These are phyloP conservation scores for Cichladusa arquata DNA, from an alignment of 2,113 vertebrate genomes.

Conservation along the genomic window DNA sequence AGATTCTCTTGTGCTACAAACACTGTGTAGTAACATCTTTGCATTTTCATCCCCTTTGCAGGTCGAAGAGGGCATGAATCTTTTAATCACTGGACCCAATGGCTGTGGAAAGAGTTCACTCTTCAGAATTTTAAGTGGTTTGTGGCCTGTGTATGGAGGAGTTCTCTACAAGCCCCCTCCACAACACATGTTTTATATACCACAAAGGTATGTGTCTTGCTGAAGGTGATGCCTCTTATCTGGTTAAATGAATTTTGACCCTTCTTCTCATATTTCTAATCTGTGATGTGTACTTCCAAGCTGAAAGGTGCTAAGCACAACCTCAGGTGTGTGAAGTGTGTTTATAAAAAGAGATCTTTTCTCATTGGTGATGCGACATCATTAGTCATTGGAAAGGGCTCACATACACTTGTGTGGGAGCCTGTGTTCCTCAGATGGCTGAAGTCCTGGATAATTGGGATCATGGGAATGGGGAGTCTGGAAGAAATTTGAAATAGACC, in stretches of 20 bases:
- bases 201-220: constrained; percentile 85
- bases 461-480: background rate
- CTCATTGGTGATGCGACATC: background rate
- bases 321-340: background rate
- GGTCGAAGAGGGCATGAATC: constrained; percentile 96
- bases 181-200: constrained; percentile 98
- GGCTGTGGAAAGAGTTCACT: constrained; percentile 98
- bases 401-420: background rate
- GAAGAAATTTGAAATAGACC: background rate
- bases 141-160: constrained; percentile 96
- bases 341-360: background rate
- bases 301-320: background rate
- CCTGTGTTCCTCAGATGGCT: background rate
- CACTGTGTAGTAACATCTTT: background rate
- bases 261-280: background rate
- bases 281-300: background rate
- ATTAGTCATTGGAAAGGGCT: background rate
- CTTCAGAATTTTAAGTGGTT: constrained; percentile 94
- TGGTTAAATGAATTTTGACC: background rate
- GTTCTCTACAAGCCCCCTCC: constrained; percentile 92
- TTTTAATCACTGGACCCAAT: constrained; percentile 96
- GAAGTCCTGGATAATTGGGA: background rate
- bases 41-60: constrained; percentile 60
- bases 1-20: background rate
- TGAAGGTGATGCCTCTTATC: background rate